Percentiles rank a stretch among this genome's conserved stretches.
Conservation (phyloP, 2,113 vertebrate genomes). For the Pelvicachromis taeniatus region DNA sequence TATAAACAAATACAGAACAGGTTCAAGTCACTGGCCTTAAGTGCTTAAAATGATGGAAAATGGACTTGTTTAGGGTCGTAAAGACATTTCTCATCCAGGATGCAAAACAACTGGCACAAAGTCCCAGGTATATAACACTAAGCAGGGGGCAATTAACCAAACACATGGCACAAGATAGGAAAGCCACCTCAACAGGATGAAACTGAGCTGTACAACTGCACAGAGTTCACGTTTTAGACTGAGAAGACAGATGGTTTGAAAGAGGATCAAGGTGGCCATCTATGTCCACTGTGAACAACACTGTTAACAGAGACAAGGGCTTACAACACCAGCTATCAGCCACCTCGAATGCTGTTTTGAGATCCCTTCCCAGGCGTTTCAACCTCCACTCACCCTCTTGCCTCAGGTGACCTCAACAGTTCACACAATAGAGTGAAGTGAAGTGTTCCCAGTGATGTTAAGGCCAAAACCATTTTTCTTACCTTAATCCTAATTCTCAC, state of each 20-base stretch:
- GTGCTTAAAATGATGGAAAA: no score
- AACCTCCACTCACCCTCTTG: background rate
- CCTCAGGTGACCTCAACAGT: background rate
- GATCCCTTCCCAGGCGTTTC: background rate
- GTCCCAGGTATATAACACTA: fast-evolving
- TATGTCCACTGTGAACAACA: background rate
- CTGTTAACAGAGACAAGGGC: background rate
- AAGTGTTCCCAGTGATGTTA: background rate
- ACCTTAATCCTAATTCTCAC: background rate
- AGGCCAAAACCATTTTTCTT: background rate
- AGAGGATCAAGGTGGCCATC: background rate
- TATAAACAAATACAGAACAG: no score
- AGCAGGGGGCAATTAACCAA: background rate
- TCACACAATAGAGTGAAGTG: background rate
- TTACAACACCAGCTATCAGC: background rate
- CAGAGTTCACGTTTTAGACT: background rate
- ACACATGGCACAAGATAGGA: background rate
- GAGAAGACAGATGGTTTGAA: background rate
- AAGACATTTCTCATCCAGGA: background rate
- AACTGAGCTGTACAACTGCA: background rate
- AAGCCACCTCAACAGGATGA: background rate
- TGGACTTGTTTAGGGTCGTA: background rate
- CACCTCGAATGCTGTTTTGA: background rate
- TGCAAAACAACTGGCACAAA: background rate
- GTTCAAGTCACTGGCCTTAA: no score